Conservation (phyloP, 2,113 vertebrate genomes). For the Myotis davidii region DNA sequence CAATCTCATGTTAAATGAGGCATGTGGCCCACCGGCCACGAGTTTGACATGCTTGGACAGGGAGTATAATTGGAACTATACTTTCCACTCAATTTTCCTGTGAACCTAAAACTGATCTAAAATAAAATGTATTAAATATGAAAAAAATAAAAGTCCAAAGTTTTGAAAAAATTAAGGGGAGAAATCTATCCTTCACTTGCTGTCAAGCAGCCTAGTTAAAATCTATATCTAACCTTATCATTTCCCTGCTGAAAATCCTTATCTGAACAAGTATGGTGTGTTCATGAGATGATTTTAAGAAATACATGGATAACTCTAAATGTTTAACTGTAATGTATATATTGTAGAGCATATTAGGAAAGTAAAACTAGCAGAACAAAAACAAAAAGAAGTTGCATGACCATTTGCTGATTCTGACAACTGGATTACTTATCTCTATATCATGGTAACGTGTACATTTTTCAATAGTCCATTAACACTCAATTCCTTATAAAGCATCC, state of each 20-base stretch:
- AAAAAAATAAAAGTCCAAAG: conserved; percentile 15
- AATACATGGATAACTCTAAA: background rate
- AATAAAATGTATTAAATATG: conserved; percentile 19
- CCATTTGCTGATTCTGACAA: conserved; percentile 13
- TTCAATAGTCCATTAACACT: background rate
- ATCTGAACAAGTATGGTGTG: background rate
- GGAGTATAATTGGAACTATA: background rate
- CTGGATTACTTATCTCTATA: background rate
- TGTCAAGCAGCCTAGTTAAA: background rate
- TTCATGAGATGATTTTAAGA: background rate
- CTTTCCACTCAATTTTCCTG: background rate
- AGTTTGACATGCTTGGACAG: background rate
- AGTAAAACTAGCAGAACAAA: background rate
- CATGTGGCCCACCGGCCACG: too few species aligned
- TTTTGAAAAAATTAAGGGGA: background rate
- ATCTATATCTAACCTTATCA: background rate
- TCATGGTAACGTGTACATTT: background rate
- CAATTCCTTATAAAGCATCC: background rate
- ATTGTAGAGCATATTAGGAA: background rate
- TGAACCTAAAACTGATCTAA: background rate
- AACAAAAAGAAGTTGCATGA: background rate
- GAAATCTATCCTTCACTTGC: background rate
- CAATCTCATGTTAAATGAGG: too few species aligned
- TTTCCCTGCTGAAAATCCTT: background rate
- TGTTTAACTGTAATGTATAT: background rate